Evolutionary conservation across 1,140 invertebrate species (phyloP), one percentile per base, ranked within the genome.

Genomic region (Maconellicoccus hirsutus): DNA sequence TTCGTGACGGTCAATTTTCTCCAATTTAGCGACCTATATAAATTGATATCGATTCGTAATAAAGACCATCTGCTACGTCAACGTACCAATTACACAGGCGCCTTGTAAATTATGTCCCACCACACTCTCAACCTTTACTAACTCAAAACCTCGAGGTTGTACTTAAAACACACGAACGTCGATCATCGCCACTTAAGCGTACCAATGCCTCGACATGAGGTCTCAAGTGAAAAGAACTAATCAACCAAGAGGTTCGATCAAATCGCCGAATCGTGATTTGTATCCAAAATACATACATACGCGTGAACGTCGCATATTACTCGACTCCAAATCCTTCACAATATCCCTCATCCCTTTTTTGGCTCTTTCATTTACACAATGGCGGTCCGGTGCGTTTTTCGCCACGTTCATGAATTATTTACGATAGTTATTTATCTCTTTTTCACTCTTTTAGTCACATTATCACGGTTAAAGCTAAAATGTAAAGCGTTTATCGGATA

Each of bases 321-420:
- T 8, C 42, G 42, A 52, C 42, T 33, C 12, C 3, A 52, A 52
- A 52, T 52, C 42, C 42, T 52, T 52, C n/a, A 52, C 42, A 16
- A 6, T 52, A 6, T 52, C 42, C 6, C 42, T 52, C n/a, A 52
- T 16, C n/a, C 42, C 42, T 52, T 52, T 52, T 52, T 16, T 52
- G 6, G 6, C 42, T 52, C n/a, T 52, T 52, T 33, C n/a, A 6
- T 8, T 52, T 52, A 52, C 42, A 14, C 3, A 52, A 52, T 52
- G 42, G 42, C n/a, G 29, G 29, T 19, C n/a, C 42, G 42, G 10
- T 52, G 6, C 42, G 4, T 16, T 52, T 16, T 52, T 52, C 42
- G 42, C 42, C 6, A 52, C 42, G 42, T 52, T 52, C 42, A 52
- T 52, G 42, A 52, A 52, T 52, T 52, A 52, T 52, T 52, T 52